Evolutionary conservation across 2,888 invertebrate genomes (phyloP), one percentile per base, ranked within the genome.

Genomic region (Coremacera marginata): DNA sequence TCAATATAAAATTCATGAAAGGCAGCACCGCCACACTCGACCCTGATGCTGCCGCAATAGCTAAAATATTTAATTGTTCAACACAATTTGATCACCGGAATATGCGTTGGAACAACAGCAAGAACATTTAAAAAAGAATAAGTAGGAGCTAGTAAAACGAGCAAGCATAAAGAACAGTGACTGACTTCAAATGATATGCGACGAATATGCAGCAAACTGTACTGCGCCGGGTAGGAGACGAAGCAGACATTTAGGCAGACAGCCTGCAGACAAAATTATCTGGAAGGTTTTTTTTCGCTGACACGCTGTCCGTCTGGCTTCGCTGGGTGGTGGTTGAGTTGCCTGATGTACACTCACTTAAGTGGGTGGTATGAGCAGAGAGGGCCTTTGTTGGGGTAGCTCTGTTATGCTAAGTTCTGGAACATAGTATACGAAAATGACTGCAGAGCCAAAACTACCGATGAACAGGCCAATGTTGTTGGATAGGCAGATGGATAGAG

Each of bases 241-340:
- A 55, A 52, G 70, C 70, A 70, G 70, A 70, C 70, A 57, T 70
- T 52, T 11, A 55, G 70, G 70, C 70, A 70, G 70, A 70, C 70
- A 52, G 70, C 31, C 70, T 70, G 70, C 31, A 70, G 70, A 70
- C 70, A 70, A 55, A 70, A 55, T 70, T 31, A 34, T 55, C 34
- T 7, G 55, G 34, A 70, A 31, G 37, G 55, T 31, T 70, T 44
- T 44, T 44, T 44, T 44, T 37, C 8, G 37, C 8, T 44, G 44
- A 11, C 44, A 11, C 51, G 52, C 70, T 27, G 11, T 25, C 14
- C 22, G 68, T 70, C 22, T 49, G 51, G 27, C 27, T 14, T 52
- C 27, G n/a, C 51, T 16, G 25, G 9, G 31, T 27, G 51, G 51
- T 51, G 55, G 34, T 52, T 51, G 55, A 51, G n/a, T 14, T 14